A percentile compares a stretch with the other conserved stretches of the same genome.
Evolutionary conservation across 1,140 invertebrate genomes (phyloP).

Genomic region (Belonocnema kinseyi): DNA sequence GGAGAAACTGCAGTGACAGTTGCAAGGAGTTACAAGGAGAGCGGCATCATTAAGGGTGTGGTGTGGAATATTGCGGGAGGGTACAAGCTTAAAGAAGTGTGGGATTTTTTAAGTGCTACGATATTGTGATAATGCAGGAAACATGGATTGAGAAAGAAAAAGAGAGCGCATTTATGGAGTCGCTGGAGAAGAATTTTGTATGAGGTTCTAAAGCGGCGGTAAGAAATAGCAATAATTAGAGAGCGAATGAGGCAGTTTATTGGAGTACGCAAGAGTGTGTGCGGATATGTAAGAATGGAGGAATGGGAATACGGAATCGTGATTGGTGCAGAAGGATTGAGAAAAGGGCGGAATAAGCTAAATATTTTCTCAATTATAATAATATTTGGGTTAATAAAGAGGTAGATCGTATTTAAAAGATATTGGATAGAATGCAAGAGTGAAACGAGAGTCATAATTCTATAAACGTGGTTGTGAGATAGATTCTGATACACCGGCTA

Average conservation of each 20-base stretch:
- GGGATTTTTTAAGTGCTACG: background rate
- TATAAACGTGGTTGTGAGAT: no score
- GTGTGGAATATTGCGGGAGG: background rate
- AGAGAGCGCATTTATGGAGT: background rate
- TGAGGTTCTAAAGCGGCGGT: no score
- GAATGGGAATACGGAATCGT: constrained; percentile 32
- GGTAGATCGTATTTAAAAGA: no score
- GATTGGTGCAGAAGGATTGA: background rate
- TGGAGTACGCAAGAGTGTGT: constrained; percentile 1
- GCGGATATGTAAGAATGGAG: background rate
- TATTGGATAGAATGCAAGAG: no score
- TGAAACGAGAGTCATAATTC: no score
- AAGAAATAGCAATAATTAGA: no score
- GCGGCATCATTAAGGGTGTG: background rate
- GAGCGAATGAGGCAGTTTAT: constrained; percentile 16
- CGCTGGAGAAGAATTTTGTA: background rate
- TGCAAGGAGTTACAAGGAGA: no score
- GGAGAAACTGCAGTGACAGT: no score
- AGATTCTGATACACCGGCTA: no score
- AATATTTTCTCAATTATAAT: no score
- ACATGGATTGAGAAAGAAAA: background rate
- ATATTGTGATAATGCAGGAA: background rate
- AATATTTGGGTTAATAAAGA: no score
- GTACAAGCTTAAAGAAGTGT: background rate
- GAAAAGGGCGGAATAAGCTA: background rate